Conservation (phyloP, 2,113 vertebrate species). For the Prietella phreatophila region DNA sequence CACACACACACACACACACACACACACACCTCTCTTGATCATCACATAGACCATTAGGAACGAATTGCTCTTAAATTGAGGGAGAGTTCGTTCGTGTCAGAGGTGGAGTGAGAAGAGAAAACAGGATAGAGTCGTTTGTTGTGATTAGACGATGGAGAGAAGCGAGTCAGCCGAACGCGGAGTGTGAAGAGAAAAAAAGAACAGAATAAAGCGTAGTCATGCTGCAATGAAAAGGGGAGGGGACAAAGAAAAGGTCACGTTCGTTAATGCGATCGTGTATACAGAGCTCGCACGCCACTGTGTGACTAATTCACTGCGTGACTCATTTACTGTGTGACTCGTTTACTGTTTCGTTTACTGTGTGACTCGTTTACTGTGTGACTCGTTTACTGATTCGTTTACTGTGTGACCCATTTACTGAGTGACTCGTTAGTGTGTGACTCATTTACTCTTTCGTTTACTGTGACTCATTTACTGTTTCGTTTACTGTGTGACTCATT, state of each 20-base stretch:
- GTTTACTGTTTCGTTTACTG: no score
- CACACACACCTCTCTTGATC: background rate
- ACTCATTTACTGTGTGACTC: no score
- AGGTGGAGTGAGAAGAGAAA: background rate
- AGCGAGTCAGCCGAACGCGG: background rate
- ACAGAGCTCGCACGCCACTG: background rate
- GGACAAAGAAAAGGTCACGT: background rate
- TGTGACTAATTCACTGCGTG: no score
- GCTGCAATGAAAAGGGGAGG: background rate
- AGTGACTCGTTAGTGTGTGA: no score
- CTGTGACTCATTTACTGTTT: no score
- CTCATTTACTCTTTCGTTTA: no score
- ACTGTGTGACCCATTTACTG: no score
- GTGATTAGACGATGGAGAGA: background rate
- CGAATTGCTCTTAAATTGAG: background rate
- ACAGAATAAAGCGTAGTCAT: background rate
- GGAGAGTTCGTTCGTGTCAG: background rate
- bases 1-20: slow-evolving; percentile 1
- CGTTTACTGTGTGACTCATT: no score
- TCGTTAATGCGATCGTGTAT: background rate
- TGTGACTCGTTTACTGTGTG: no score
- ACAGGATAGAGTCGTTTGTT: background rate
- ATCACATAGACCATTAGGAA: slow-evolving; percentile 6
- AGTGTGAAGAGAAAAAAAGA: background rate
- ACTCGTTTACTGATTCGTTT: no score